Evolutionary conservation across 2,888 invertebrate genomes (phyloP).

Genomic region (Bursaphelenchus okinawaensis): DNA sequence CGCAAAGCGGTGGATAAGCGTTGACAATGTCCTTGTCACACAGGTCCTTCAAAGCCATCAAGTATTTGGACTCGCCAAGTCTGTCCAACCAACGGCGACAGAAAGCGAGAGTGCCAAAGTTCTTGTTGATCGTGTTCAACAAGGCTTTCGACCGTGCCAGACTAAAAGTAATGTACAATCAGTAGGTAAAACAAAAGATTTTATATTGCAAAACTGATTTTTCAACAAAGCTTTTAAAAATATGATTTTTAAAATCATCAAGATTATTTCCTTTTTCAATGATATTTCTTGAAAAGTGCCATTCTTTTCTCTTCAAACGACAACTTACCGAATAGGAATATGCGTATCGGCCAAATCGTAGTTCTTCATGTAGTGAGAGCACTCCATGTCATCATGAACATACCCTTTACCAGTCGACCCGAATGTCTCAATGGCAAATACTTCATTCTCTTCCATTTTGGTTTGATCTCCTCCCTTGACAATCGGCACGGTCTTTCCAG

Average conservation of each 20-base stretch:
- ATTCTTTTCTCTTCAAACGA: conserved; percentile 1
- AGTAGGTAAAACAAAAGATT: neutral
- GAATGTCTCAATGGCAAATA: conserved; percentile 79
- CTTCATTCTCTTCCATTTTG: conserved; percentile 73
- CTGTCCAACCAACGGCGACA: conserved; percentile 98
- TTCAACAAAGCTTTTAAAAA: neutral
- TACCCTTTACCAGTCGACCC: conserved; percentile 83
- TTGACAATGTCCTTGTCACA: conserved; percentile 97
- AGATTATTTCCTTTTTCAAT: neutral
- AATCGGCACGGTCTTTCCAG: conserved; percentile 98
- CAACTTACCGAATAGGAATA: conserved; percentile 74
- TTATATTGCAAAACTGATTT: neutral
- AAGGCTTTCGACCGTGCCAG: conserved; percentile 86
- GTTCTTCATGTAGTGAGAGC: conserved; percentile 98
- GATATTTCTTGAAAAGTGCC: neutral
- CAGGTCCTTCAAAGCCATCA: conserved; percentile 94
- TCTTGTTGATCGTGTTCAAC: conserved; percentile 84
- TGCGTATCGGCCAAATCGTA: conserved; percentile 73
- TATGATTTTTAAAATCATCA: no score
- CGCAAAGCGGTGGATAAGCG: conserved; percentile 94
- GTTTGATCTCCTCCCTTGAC: conserved; percentile 96
- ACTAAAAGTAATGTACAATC: no score
- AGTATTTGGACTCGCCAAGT: conserved; percentile 89
- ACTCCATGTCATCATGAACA: conserved; percentile 98
- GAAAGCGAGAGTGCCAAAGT: conserved; percentile 94